phyloP scores from a whole-genome alignment of 2,113 vertebrate species.

The Philantomba maxwellii region DNA sequence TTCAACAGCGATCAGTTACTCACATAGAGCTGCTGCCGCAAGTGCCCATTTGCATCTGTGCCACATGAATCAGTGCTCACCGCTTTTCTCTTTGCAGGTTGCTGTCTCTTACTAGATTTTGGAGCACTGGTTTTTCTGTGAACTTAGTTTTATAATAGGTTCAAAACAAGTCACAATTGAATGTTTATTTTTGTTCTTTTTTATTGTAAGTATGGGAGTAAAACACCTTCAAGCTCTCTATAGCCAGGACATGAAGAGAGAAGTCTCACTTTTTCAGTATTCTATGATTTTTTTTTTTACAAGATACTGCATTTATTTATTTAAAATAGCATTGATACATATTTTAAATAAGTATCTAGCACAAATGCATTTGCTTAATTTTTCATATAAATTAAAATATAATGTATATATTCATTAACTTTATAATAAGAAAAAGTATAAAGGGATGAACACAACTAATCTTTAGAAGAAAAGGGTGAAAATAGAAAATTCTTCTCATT shows the following conservation, averaged over 20 bases:
- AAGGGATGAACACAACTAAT: neutral
- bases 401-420: neutral
- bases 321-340: neutral
- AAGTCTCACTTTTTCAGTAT: neutral
- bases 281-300: neutral
- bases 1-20: neutral
- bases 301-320: neutral
- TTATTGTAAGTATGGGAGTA: neutral
- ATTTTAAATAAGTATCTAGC: neutral
- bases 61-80: rapidly evolving
- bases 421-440: neutral
- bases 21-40: neutral
- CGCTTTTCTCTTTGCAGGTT: neutral
- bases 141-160: neutral
- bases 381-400: neutral
- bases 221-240: neutral
- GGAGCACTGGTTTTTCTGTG: neutral
- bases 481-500: neutral
- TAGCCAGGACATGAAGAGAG: neutral
- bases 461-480: neutral
- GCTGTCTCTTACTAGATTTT: neutral
- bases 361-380: neutral
- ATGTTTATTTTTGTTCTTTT: neutral
- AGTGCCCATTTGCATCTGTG: neutral
- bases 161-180: neutral